phyloP scores from a whole-genome alignment of 2,888 invertebrate species.

The Himalopsyche japonica region DNA sequence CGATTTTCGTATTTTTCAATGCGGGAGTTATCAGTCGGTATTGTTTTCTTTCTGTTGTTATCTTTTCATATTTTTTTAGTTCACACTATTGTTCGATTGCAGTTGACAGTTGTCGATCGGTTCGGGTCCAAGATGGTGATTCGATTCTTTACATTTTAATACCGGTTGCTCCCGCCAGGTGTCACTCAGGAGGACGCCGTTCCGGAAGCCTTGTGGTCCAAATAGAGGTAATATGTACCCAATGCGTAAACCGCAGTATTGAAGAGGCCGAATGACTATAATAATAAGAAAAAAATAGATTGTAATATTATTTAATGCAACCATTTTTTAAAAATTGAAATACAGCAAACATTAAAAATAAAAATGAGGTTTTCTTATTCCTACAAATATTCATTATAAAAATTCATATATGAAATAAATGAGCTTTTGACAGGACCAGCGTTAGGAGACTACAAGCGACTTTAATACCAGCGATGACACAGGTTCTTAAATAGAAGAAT shows the following conservation, averaged over 20 bases:
- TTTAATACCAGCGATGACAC: too few species aligned
- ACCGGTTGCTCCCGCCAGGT: slow-evolving; percentile 31
- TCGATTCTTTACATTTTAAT: slow-evolving; percentile 15
- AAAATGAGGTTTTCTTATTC: too few species aligned
- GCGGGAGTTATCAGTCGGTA: neutral
- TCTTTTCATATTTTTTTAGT: neutral
- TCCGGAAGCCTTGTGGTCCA: slow-evolving; percentile 68
- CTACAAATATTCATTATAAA: too few species aligned
- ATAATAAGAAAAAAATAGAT: neutral
- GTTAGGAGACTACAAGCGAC: too few species aligned
- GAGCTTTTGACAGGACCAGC: too few species aligned
- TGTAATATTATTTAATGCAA: too few species aligned
- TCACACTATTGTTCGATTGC: neutral
- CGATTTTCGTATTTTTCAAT: neutral
- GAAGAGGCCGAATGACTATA: slow-evolving; percentile 78
- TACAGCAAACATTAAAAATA: too few species aligned
- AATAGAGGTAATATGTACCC: slow-evolving; percentile 74
- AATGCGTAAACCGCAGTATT: slow-evolving; percentile 79
- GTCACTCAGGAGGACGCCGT: slow-evolving; percentile 44
- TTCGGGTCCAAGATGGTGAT: slow-evolving; percentile 20
- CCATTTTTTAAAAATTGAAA: too few species aligned
- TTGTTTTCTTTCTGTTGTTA: neutral
- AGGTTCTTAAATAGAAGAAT: too few species aligned
- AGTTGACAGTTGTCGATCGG: neutral
- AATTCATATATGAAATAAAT: too few species aligned